Evolutionary conservation across 2,888 invertebrate genomes (phyloP), one percentile per base, ranked within the genome.

Genomic region (Polyploca ridens): DNA sequence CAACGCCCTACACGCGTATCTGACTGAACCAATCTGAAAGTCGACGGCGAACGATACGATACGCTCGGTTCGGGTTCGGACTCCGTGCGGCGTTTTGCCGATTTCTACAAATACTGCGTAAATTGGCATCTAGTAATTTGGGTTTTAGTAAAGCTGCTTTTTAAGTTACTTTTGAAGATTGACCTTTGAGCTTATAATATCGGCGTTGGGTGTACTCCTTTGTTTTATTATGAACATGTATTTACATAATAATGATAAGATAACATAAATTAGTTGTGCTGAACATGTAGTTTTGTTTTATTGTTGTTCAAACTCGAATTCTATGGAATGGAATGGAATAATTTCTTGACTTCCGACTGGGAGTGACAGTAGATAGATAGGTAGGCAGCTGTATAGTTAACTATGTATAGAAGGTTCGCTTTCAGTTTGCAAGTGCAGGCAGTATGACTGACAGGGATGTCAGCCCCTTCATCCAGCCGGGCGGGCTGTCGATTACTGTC

Each of bases 1-100:
- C 90, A 83, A 87, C 81, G 91, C 76, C 82, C 89, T 75, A 72
- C 7, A 54, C 77, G 79, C 79, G 83, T 85, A 87, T 84, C 86
- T 82, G 72, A 81, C 86, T 82, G 72, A 81, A 79, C 77, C 80
- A 77, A 87, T 87, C 86, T 80, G 87, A 88, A 84, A 84, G 84
- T 83, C 78, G 72, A 79, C 79, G 76, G 76, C 41, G 41, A 61
- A 41, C 38, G 61, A 61, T 61, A 74, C 77, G 78, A 79, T 79
- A 80, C 81, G 80, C 75, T 79, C 73, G 74, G 76, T 72, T 72
- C 77, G 73, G 38, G 76, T 72, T 72, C 77, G 73, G 38, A 2
- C 8, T 10, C 38, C 10, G 13, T 2, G 74, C 74, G 72, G 64
- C 63, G 69, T 78, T 80, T 80, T 79, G 76, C 73, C 70, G 76